phyloP scores from a whole-genome alignment of 1,140 invertebrate genomes.

The Polyergus mexicanus region DNA sequence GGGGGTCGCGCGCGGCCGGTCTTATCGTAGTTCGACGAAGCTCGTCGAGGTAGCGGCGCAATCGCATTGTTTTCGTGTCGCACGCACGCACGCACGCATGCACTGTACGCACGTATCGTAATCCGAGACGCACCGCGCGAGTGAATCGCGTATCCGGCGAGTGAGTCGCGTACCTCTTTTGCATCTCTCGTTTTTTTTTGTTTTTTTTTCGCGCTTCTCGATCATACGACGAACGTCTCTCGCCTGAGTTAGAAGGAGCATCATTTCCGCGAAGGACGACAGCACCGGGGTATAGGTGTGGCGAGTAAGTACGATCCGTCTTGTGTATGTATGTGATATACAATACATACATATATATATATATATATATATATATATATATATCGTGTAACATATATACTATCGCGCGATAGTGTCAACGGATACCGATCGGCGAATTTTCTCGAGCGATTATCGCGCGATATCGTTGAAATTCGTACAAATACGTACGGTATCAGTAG shows the following conservation, averaged over 20 bases:
- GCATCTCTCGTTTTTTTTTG: neutral
- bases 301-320: slow-evolving; percentile 29
- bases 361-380: too few species aligned
- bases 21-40: slow-evolving; percentile 71
- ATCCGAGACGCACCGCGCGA: slow-evolving; percentile 19
- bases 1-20: slow-evolving; percentile 40
- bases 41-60: slow-evolving; percentile 74
- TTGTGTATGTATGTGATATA: too few species aligned
- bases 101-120: neutral
- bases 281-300: slow-evolving; percentile 16
- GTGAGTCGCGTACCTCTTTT: neutral
- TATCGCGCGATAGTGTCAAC: neutral
- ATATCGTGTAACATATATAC: too few species aligned
- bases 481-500: too few species aligned
- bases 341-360: too few species aligned
- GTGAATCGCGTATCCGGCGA: slow-evolving; percentile 7
- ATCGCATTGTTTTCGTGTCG: slow-evolving; percentile 79
- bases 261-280: neutral
- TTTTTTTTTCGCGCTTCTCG: too few species aligned
- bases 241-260: neutral
- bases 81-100: neutral
- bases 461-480: neutral
- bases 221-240: neutral
- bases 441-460: neutral
- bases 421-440: neutral